Evolutionary conservation across 2,113 vertebrate species (phyloP).

Genomic region (Poeciliopsis turrubarensis): DNA sequence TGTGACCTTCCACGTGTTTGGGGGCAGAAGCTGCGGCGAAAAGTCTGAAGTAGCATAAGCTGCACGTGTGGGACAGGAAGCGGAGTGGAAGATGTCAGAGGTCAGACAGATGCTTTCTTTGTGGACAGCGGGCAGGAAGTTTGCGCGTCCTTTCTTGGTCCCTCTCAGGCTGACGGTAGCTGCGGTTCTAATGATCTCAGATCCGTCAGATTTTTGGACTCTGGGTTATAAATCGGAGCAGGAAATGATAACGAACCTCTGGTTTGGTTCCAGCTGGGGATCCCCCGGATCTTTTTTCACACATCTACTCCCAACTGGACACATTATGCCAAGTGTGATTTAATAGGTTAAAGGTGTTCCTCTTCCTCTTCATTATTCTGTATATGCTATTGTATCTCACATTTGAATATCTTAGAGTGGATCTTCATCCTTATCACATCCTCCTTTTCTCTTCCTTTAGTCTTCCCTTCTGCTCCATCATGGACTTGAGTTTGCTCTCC

Average conservation of each 20-base stretch:
- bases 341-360: not conserved
- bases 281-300: constrained; percentile 21
- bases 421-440: too few relatives aligned
- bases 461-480: too few relatives aligned
- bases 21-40: constrained; percentile 26
- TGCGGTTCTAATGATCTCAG: constrained; percentile 36
- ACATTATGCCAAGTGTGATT: constrained; percentile 15
- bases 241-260: constrained; percentile 46
- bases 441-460: too few relatives aligned
- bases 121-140: constrained; percentile 72
- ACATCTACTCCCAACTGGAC: not conserved
- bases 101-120: constrained; percentile 78
- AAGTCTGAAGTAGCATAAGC: constrained; percentile 40
- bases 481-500: too few relatives aligned
- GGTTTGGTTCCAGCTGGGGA: constrained; percentile 28
- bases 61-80: constrained; percentile 74
- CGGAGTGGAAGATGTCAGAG: constrained; percentile 59
- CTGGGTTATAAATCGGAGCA: constrained; percentile 22
- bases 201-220: constrained; percentile 35
- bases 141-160: constrained; percentile 60
- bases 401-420: too few relatives aligned
- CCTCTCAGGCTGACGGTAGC: constrained; percentile 67
- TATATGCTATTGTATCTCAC: too few relatives aligned
- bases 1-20: constrained; percentile 32
- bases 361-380: too few relatives aligned